A percentile compares a stretch with the other conserved stretches of the same genome.
These are phyloP conservation scores for Helicoverpa zea DNA, from an alignment of 1,140 invertebrate species.

Conservation along the genomic window DNA sequence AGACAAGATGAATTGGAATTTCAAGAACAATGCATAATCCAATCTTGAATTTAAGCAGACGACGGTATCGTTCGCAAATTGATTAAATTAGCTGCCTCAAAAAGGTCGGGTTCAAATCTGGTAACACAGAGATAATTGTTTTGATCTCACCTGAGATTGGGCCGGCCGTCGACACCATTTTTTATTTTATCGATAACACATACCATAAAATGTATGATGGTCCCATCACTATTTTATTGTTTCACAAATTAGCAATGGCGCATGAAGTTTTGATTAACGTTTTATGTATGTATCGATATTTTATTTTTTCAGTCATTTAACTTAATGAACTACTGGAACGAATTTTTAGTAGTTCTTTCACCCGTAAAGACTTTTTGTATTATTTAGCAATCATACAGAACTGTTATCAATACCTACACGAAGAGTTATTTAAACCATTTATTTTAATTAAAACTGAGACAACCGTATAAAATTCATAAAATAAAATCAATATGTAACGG, in stretches of 20 bases:
- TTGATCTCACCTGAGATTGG: conserved; percentile 65
- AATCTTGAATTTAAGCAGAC: conserved; percentile 42
- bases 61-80: conserved; percentile 69
- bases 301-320: conserved; percentile 2
- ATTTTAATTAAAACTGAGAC: conserved; percentile 42
- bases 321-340: neutral
- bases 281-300: conserved; percentile 18
- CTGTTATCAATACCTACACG: conserved; percentile 13
- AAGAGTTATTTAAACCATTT: conserved; percentile 11
- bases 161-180: conserved; percentile 9
- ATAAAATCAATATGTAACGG: conserved; percentile 45
- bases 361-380: conserved; percentile 17
- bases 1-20: conserved; percentile 40
- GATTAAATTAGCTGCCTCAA: conserved; percentile 70
- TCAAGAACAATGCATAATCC: conserved; percentile 39
- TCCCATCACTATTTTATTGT: conserved; percentile 39
- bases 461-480: conserved; percentile 38
- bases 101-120: conserved; percentile 68
- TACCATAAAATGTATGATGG: neutral
- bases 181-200: conserved; percentile 40
- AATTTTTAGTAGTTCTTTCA: conserved; percentile 18
- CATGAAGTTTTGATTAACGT: conserved; percentile 15
- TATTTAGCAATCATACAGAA: conserved; percentile 25
- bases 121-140: conserved; percentile 79
- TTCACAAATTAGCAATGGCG: neutral